A percentile compares a stretch with the other conserved stretches of the same genome.
Evolutionary conservation across 2,888 invertebrate genomes (phyloP).

Genomic region (Ormia ochracea): DNA sequence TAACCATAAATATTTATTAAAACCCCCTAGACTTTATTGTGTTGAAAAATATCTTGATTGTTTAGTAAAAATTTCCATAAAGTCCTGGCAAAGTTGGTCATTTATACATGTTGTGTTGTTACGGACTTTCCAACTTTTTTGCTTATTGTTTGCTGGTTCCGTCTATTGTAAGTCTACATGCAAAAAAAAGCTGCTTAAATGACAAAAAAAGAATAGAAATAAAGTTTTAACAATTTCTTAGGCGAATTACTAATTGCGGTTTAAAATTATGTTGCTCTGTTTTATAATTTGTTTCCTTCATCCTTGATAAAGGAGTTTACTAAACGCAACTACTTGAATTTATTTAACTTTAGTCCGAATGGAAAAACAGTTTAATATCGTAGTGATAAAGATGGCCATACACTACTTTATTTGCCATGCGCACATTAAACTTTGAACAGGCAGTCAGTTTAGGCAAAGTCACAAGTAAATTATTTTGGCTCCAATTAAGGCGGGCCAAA

Average conservation of each 20-base stretch:
- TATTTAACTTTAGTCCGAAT: background rate
- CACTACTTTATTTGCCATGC: background rate
- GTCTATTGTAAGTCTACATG: background rate
- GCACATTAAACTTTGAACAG: background rate
- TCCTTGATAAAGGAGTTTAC: background rate
- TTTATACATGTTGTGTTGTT: background rate
- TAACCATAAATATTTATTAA: too few relatives aligned
- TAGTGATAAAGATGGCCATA: background rate
- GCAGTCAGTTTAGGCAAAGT: too few relatives aligned
- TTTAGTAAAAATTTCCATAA: too few relatives aligned
- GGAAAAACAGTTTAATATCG: too few relatives aligned
- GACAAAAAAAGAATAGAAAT: slow-evolving; percentile 29
- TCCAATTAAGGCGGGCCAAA: too few relatives aligned
- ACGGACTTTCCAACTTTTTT: background rate
- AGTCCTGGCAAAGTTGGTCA: background rate
- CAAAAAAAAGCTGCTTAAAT: background rate
- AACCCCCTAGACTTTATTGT: too few relatives aligned
- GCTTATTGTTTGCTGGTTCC: background rate
- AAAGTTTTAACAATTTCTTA: slow-evolving; percentile 43
- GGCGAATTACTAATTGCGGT: slow-evolving; percentile 56
- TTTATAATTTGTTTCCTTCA: background rate
- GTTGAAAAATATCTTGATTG: too few relatives aligned
- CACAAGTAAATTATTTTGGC: too few relatives aligned
- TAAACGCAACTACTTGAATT: background rate
- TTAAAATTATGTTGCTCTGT: slow-evolving; percentile 36